These are phyloP conservation scores for Drosophila longiperda DNA, from an alignment of 2,888 invertebrate genomes.

Conservation along the genomic window DNA sequence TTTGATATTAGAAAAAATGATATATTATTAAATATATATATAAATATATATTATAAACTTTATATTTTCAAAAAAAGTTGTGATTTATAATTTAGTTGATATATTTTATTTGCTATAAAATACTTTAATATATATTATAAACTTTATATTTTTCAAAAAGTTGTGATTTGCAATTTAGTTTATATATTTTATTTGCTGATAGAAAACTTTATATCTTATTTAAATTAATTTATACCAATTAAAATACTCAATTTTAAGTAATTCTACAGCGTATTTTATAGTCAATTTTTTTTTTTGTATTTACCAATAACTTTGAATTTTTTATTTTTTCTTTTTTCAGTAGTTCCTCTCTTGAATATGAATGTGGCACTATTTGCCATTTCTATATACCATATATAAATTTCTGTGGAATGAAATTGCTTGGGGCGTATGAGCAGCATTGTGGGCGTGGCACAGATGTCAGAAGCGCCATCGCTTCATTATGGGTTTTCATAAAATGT, in stretches of 20 bases:
- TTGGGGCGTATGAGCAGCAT: slow-evolving; percentile 4
- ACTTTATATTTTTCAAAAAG: too few species aligned
- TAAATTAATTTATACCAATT: background rate
- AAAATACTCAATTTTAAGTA: background rate
- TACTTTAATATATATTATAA: too few species aligned
- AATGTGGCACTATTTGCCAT: slow-evolving; percentile 25
- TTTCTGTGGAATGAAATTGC: slow-evolving; percentile 36
- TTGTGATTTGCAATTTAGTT: too few species aligned
- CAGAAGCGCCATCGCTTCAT: background rate
- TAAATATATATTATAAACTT: too few species aligned
- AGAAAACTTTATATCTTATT: too few species aligned
- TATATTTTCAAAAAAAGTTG: too few species aligned
- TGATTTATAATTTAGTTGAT: too few species aligned
- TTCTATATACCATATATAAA: background rate
- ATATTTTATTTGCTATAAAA: too few species aligned
- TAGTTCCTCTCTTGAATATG: background rate
- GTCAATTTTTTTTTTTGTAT: background rate
- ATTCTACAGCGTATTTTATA: background rate
- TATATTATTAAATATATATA: too few species aligned
- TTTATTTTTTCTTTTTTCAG: background rate
- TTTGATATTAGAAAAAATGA: background rate
- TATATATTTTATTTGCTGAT: too few species aligned
- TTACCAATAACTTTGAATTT: background rate
- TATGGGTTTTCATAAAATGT: slow-evolving; percentile 59
- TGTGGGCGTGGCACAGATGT: slow-evolving; percentile 9